phyloP scores from a whole-genome alignment of 2,113 vertebrate genomes.

The Gopherus flavomarginatus region DNA sequence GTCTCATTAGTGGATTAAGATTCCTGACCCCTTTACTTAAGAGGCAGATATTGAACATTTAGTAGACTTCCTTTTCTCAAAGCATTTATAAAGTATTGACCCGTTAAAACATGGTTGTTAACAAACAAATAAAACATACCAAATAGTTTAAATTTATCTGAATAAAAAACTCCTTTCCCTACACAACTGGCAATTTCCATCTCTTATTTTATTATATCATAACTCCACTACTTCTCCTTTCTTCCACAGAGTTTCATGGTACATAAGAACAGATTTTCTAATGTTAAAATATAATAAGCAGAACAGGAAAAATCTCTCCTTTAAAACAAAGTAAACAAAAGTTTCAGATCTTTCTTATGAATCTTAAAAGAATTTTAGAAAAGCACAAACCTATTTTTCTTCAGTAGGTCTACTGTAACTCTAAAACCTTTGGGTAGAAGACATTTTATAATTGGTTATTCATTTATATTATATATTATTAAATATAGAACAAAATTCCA shows the following conservation, averaged over 20 bases:
- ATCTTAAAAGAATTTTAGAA: not conserved
- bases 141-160: not conserved
- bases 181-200: not conserved
- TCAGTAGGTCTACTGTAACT: not conserved
- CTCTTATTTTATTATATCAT: not conserved
- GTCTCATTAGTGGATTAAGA: no score
- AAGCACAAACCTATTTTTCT: not conserved
- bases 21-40: not conserved
- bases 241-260: not conserved
- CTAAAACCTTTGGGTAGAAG: not conserved
- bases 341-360: not conserved
- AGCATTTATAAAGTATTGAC: not conserved
- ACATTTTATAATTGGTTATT: not conserved
- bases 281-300: not conserved
- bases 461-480: accelerated
- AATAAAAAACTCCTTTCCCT: not conserved
- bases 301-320: not conserved
- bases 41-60: not conserved
- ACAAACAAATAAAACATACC: not conserved
- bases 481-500: not conserved
- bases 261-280: not conserved
- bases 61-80: not conserved
- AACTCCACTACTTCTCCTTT: not conserved
- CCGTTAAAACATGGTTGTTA: not conserved
- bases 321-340: not conserved